Evolutionary conservation across 2,888 invertebrate species (phyloP), one percentile per base, ranked within the genome.

Genomic region (Epiblema foenella): DNA sequence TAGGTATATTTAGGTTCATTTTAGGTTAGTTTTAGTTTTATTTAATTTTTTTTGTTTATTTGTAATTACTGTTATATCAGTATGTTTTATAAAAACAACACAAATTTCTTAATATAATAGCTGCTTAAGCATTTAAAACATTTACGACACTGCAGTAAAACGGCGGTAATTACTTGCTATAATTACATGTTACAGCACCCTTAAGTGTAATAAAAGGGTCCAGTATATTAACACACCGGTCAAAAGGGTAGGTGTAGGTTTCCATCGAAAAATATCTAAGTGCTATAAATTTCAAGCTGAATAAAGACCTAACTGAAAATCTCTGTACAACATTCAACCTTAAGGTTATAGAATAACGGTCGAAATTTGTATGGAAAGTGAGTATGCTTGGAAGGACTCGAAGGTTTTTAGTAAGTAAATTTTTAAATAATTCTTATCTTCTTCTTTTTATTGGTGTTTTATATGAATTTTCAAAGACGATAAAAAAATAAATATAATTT

Each of bases 121-220:
- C 12, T 12, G 12, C 3, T 42, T 42, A 42, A 42, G 42, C 15
- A 15, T 15, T 12, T 12, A 37, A 58, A 58, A 20, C 20, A 20
- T 8, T 59, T 39, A 8, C 15, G 39, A 17, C 12, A 39, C 18
- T 3, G 39, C 20, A 12, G 20, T 59, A 42, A 59, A 59, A 20
- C 39, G 20, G 15, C 15, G 18, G 39, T 59, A 39, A 59, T 59
- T 59, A 42, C 42, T 2, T 42, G 42, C 59, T 20, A 59, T 59
- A 59, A 59, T 59, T 20, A 59, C 42, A 42, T 37, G 20, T 59
- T 42, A 59, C 42, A 42, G 39, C 59, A 20, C 59, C 20, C 59
- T 42, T 9, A 64, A 15, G 24, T 52, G 51, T 18, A 18, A 51
- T 39, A n/a, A 52, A 64, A n/a, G 52, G 20, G 64, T 37, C 24